phyloP scores from a whole-genome alignment of 2,113 vertebrate species.

The Pseudonaja textilis region DNA sequence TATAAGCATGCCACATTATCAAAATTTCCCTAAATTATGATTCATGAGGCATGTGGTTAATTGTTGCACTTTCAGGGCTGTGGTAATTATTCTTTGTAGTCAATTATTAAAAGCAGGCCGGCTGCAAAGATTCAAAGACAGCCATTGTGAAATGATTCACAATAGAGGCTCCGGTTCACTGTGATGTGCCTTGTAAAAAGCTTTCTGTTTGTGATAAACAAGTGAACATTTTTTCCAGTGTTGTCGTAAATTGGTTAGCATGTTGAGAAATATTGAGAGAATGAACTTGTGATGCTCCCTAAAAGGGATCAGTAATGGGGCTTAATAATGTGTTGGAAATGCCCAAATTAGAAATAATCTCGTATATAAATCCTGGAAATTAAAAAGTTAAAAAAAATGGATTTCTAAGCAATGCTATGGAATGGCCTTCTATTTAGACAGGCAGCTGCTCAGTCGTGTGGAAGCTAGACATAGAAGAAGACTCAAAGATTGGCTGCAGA shows the following conservation, averaged over 20 bases:
- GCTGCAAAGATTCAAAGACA: slow-evolving; percentile 50
- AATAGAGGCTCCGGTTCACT: slow-evolving; percentile 37
- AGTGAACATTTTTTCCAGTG: slow-evolving; percentile 28
- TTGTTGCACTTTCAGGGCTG: slow-evolving; percentile 49
- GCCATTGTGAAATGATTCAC: slow-evolving; percentile 53
- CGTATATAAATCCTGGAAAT: slow-evolving; percentile 31
- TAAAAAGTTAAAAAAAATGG: background rate
- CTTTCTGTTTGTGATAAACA: slow-evolving; percentile 40
- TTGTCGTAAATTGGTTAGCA: slow-evolving; percentile 56
- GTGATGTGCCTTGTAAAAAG: slow-evolving; percentile 41
- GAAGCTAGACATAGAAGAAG: background rate
- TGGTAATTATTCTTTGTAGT: slow-evolving; percentile 57
- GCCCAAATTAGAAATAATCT: slow-evolving; percentile 34
- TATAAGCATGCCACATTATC: slow-evolving; percentile 56
- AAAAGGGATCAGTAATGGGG: slow-evolving; percentile 58
- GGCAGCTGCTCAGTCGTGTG: background rate
- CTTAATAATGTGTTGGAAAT: slow-evolving; percentile 60
- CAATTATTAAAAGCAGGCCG: slow-evolving; percentile 66
- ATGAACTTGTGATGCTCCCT: slow-evolving; percentile 58
- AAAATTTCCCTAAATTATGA: slow-evolving; percentile 50
- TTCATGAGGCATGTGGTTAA: slow-evolving; percentile 54
- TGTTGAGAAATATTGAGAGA: slow-evolving; percentile 43
- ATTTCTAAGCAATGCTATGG: background rate
- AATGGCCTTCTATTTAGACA: background rate
- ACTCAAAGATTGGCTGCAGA: background rate